phyloP scores from a whole-genome alignment of 2,113 vertebrate genomes.

The Carollia perspicillata region DNA sequence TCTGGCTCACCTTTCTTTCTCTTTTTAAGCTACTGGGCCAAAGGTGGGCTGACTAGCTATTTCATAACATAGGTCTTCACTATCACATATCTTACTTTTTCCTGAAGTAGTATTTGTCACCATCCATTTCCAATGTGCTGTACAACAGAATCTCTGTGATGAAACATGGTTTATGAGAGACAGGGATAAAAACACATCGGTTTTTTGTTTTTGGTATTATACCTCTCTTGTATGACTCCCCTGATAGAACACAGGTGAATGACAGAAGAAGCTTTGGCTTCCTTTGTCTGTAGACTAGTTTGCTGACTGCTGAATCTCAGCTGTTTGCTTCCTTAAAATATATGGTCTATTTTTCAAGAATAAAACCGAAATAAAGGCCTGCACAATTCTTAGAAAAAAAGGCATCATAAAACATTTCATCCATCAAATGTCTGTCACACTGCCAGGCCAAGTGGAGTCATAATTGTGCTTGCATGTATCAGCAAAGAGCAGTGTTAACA shows the following conservation, averaged over 20 bases:
- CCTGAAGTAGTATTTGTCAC: neutral
- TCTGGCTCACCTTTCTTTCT: neutral
- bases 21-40: neutral
- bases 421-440: slow-evolving; percentile 38
- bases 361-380: slow-evolving; percentile 3
- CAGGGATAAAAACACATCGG: neutral
- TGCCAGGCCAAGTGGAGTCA: slow-evolving; percentile 36
- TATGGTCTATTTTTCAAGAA: neutral
- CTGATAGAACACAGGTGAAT: neutral
- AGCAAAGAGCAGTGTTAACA: slow-evolving; percentile 42
- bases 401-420: slow-evolving; percentile 23
- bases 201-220: neutral
- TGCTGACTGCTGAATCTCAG: neutral
- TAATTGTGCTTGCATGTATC: slow-evolving; percentile 49
- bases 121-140: neutral
- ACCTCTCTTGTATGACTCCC: neutral
- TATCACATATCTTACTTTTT: neutral
- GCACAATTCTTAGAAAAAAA: slow-evolving; percentile 9
- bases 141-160: neutral
- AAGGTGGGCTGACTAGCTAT: neutral
- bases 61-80: neutral
- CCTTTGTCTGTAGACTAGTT: neutral
- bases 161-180: neutral
- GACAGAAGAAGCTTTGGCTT: neutral
- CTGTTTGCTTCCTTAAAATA: neutral